A percentile compares a stretch with the other conserved stretches of the same genome.
Conservation (phyloP, 2,888 invertebrate genomes). For the Yponomeuta cagnagella region DNA sequence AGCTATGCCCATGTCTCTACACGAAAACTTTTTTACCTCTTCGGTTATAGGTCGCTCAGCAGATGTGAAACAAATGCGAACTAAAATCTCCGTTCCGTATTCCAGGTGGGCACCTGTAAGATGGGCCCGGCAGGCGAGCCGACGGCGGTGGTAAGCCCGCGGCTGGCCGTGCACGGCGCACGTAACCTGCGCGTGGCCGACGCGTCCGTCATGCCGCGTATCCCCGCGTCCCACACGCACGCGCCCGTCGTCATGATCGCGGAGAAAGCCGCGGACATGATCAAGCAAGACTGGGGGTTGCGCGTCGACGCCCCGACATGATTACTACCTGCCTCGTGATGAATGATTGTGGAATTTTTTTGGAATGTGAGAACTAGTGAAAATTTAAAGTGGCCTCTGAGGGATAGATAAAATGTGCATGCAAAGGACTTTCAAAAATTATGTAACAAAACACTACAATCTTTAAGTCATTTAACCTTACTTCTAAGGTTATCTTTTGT, state of each 20-base stretch:
- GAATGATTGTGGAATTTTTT: not conserved
- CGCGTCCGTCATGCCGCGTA: conserved; percentile 71
- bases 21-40: no score
- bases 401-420: no score
- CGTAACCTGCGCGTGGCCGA: conserved; percentile 64
- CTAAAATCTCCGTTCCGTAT: conserved; percentile 4
- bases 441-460: no score
- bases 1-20: no score
- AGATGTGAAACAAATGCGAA: not conserved
- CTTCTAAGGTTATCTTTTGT: no score
- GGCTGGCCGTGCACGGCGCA: conserved; percentile 61
- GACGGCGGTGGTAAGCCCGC: conserved; percentile 78
- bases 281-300: conserved; percentile 65
- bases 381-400: no score
- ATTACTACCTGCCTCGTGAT: not conserved
- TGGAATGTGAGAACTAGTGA: no score
- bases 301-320: conserved; percentile 17
- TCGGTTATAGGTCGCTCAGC: no score
- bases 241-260: conserved; percentile 74
- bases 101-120: conserved; percentile 80
- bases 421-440: no score
- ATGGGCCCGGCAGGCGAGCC: conserved; percentile 80
- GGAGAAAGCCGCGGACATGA: conserved; percentile 70
- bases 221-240: conserved; percentile 72
- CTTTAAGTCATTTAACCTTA: no score